A percentile compares a stretch with the other conserved stretches of the same genome.
phyloP scores from a whole-genome alignment of 2,797 vertebrate species.

The Semotilus atromaculatus region DNA sequence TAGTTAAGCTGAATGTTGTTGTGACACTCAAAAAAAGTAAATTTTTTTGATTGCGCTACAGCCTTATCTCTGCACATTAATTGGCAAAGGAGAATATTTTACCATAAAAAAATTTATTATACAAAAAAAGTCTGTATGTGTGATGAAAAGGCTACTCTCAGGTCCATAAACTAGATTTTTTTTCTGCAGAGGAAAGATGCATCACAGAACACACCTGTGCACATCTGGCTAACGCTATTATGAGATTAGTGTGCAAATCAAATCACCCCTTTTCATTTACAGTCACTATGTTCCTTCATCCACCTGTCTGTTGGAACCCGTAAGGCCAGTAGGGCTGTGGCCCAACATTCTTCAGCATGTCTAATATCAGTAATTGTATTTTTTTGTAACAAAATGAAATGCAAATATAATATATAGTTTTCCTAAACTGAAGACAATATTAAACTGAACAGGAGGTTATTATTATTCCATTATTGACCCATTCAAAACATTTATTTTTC shows the following conservation, averaged over 20 bases:
- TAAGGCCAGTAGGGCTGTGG: not conserved
- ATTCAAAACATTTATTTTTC: not conserved
- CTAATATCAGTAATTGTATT: not conserved
- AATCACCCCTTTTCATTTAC: constrained; percentile 4
- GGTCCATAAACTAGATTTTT: not conserved
- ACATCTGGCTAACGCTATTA: constrained; percentile 25
- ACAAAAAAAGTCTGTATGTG: not conserved
- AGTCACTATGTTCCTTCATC: not conserved
- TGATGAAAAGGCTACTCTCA: not conserved
- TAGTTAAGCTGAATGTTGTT: not conserved
- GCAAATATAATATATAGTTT: not conserved
- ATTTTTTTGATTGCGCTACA: not conserved
- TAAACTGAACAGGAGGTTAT: not conserved
- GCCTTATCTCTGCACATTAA: not conserved
- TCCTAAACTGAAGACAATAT: not conserved
- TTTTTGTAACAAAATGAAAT: not conserved
- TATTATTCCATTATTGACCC: not conserved
- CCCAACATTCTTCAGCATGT: not conserved
- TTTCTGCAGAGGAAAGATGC: not conserved
- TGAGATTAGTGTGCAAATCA: constrained; percentile 2
- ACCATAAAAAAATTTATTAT: not conserved
- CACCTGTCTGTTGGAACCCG: not conserved
- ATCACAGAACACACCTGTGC: not conserved
- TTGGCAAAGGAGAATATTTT: not conserved
- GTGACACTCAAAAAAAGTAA: not conserved